phyloP scores from a whole-genome alignment of 2,888 invertebrate genomes.

The Bursaphelenchus okinawaensis region DNA sequence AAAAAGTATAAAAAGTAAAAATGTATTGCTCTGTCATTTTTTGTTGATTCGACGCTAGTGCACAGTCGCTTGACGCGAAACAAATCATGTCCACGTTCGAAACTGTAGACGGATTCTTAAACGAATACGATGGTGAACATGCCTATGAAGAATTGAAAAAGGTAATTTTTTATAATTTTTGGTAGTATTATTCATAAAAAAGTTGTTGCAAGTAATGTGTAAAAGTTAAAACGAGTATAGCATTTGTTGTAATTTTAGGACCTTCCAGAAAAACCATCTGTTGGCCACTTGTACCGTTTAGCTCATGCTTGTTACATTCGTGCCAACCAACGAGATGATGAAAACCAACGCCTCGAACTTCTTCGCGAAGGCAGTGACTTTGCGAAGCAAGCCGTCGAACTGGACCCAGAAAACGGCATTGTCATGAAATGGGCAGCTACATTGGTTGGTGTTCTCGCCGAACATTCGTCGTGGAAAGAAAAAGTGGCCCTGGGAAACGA shows the following conservation, averaged over 20 bases:
- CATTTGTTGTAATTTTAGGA: too few relatives aligned
- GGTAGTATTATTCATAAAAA: too few relatives aligned
- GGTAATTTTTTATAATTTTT: not conserved
- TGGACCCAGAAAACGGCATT: not conserved
- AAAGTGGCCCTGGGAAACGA: conserved; percentile 11
- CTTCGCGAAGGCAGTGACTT: conserved; percentile 10
- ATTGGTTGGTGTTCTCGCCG: conserved; percentile 7
- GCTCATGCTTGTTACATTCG: conserved; percentile 12
- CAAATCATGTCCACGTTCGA: not conserved
- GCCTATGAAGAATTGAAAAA: not conserved
- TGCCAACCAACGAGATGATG: conserved; percentile 4
- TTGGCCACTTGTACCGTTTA: not conserved
- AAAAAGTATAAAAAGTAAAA: too few relatives aligned
- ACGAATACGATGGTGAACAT: not conserved
- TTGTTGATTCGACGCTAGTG: too few relatives aligned
- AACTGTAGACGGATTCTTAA: not conserved
- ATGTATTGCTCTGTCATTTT: too few relatives aligned
- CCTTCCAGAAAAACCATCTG: too few relatives aligned
- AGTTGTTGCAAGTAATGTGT: too few relatives aligned
- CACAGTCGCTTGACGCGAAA: too few relatives aligned
- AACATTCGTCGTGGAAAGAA: conserved; percentile 4
- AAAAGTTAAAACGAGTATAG: too few relatives aligned
- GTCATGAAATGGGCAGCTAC: conserved; percentile 13
- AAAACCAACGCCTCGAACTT: not conserved
- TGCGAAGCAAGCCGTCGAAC: not conserved